Evolutionary conservation across 2,888 invertebrate species (phyloP), one percentile per base, ranked within the genome.

Genomic region (Cynaeus angustus): DNA sequence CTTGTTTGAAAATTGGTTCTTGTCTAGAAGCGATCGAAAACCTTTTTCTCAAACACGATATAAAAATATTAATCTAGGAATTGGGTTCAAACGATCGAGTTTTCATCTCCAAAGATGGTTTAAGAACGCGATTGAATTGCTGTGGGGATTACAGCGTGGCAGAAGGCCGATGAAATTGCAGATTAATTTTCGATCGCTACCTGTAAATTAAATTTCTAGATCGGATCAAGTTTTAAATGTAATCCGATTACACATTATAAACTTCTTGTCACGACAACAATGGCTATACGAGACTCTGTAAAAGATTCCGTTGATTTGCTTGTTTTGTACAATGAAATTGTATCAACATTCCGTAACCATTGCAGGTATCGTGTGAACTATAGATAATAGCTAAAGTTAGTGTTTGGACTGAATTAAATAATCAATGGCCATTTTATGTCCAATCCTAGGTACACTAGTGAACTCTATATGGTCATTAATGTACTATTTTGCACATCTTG

Each of bases 181-280:
- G 53, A 67, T 67, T 61, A 52, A 50, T 59, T 66, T 67, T 56
- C 52, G 52, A 67, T 55, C 14, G 67, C 67, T 67, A 58, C 67
- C 38, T 58, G 67, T 58, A 59, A 58, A 67, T 58, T 58, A 52
- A 66, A 66, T 66, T 66, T 56, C 48, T 43, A 56, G 66, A 58
- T 58, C 66, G 48, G 66, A 56, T 66, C 66, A 53, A 55, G 58
- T 50, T 64, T 62, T 50, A 52, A 67, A 59, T 61, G 67, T 61
- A 67, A 52, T 59, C 59, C 26, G 59, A 59, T 66, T 66, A 66
- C 66, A 66, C 48, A 46, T 62, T 62, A 62, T 62, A 52, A 45
- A 52, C 33, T 37, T 26, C 64, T 64, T 53, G 64, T 52, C 64
- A 52, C 61, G 38, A 64, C 52, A 43, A 64, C 64, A 64, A 64